phyloP scores from a whole-genome alignment of 2,888 invertebrate genomes.

The Pecten maximus region DNA sequence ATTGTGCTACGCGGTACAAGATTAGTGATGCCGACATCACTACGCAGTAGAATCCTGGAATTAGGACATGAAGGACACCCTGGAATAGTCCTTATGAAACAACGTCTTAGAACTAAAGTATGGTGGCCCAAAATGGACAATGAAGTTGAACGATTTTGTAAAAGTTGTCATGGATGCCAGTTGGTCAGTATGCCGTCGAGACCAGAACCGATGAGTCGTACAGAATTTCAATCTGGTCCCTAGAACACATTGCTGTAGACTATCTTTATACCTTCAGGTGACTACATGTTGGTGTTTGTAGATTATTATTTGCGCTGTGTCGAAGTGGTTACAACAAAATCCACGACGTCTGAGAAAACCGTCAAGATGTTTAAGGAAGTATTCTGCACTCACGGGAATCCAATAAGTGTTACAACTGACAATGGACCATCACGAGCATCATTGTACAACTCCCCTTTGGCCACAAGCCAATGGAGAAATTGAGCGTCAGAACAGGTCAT shows the following conservation, averaged over 20 bases:
- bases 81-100: constrained; percentile 52
- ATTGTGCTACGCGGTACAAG: constrained; percentile 54
- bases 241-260: constrained; percentile 49
- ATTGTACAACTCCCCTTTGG: constrained; percentile 58
- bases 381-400: constrained; percentile 57
- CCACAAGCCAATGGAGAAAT: constrained; percentile 57
- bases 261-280: constrained; percentile 49
- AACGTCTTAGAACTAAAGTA: constrained; percentile 50
- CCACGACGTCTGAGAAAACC: constrained; percentile 38
- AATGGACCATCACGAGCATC: constrained; percentile 59
- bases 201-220: constrained; percentile 46
- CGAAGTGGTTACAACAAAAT: constrained; percentile 46
- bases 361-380: constrained; percentile 11
- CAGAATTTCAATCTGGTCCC: constrained; percentile 44
- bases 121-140: constrained; percentile 60
- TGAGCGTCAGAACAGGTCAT: constrained; percentile 42
- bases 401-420: constrained; percentile 59
- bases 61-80: constrained; percentile 53
- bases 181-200: constrained; percentile 37
- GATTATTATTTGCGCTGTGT: constrained; percentile 50
- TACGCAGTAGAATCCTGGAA: not conserved
- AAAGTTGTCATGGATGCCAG: constrained; percentile 51
- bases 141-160: constrained; percentile 44
- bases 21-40: constrained; percentile 45
- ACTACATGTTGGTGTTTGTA: constrained; percentile 49